These are phyloP conservation scores for Ailuropoda melanoleuca DNA, from an alignment of 2,113 vertebrate genomes.

Conservation along the genomic window DNA sequence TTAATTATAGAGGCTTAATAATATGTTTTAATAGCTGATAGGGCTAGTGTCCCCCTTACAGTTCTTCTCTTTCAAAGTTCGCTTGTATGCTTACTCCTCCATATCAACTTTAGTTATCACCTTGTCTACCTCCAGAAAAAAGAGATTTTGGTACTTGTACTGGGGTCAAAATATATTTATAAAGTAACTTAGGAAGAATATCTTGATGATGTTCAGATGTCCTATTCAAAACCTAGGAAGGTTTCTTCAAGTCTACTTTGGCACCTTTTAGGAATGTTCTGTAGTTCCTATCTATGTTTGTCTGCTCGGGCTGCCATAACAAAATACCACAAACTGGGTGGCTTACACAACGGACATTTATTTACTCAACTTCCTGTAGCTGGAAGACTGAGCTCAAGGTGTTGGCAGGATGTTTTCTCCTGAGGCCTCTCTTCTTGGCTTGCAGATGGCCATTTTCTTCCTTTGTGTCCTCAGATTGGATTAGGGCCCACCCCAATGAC, in stretches of 20 bases:
- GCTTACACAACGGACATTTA: neutral
- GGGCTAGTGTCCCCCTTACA: neutral
- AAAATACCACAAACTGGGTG: neutral
- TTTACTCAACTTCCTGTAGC: neutral
- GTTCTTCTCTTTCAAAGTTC: neutral
- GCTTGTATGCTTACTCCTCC: neutral
- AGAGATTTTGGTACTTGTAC: neutral
- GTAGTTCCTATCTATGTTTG: too few species aligned
- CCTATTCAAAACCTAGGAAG: neutral
- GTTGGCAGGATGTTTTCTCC: neutral
- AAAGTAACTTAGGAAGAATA: neutral
- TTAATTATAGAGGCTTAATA: neutral
- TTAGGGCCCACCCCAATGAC: neutral
- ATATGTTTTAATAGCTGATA: neutral
- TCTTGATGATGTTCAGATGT: neutral
- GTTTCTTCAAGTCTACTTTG: neutral
- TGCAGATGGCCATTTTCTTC: neutral
- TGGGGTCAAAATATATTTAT: neutral
- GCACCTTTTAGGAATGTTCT: neutral
- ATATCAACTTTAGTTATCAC: neutral
- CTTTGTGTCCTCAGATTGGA: neutral
- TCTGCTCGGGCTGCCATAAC: neutral
- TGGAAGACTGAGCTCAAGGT: neutral
- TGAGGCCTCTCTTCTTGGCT: neutral
- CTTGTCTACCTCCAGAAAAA: neutral